phyloP scores from a whole-genome alignment of 23 tunicate genomes.

The Phallusia fumigata region DNA sequence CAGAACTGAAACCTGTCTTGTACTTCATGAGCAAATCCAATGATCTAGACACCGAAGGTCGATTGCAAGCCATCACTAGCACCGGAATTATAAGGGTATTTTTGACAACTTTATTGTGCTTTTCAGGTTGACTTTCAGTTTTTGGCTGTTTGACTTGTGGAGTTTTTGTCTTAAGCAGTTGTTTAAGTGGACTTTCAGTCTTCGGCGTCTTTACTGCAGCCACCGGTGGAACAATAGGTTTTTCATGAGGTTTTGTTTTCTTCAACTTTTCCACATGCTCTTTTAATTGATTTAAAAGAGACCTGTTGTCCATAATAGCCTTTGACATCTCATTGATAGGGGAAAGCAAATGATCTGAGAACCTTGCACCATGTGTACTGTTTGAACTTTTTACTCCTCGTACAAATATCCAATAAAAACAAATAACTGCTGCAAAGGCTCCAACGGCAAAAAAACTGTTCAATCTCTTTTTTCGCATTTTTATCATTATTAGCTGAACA shows the following conservation, averaged over 20 bases:
- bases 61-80: slow-evolving; percentile 75
- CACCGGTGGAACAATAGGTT: not conserved
- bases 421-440: not conserved
- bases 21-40: slow-evolving; percentile 57
- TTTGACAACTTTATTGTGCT: too few relatives aligned
- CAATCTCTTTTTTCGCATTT: not conserved
- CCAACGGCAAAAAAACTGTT: not conserved
- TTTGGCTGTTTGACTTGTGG: not conserved
- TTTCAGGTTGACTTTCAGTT: not conserved
- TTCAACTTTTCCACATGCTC: not conserved
- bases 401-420: not conserved
- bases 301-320: not conserved
- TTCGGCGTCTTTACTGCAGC: not conserved
- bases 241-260: too few relatives aligned
- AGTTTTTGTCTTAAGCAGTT: not conserved
- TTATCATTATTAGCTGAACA: not conserved
- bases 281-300: not conserved
- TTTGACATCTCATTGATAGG: not conserved
- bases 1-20: not conserved
- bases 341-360: not conserved
- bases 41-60: slow-evolving; percentile 85
- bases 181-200: not conserved
- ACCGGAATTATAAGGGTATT: slow-evolving; percentile 76
- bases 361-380: not conserved
- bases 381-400: not conserved